Base-by-base conservation (phyloP, 2,113 vertebrate species). In the Murina feae region DNA sequence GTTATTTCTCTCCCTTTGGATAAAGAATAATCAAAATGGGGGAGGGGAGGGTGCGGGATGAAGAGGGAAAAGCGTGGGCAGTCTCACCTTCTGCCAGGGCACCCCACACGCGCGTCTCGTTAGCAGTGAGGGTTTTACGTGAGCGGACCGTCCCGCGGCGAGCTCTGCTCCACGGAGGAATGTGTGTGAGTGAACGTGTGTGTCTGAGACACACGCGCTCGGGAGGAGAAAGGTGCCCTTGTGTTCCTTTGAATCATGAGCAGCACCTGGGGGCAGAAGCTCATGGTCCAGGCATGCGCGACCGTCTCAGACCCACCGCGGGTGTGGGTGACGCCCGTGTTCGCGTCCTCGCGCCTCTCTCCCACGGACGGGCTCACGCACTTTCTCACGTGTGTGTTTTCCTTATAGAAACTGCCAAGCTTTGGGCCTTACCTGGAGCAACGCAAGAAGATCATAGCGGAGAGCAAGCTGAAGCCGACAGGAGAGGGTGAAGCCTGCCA, bases 381-480 rank as follows among this genome's bases (percentile, higher is more conserved):
- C 23, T 32, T 90, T 92, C 76, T 92, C 35, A 1, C 93, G 95
- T 97, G 42, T 65, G 69, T 86, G 1, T 92, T 95, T 96, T 93
- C 81, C 28, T 96, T 97, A 96, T 91, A 99, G 99, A 99, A 98
- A 75, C 98, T 99, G 75, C 99, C 99, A 17, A 99, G 98, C 96
- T 99, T 99, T 97, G 99, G 99, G 47, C 99, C 99, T 44, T 99
- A 99, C 97, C 98, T 99, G 79, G 98, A 98, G 39, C 93, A 98
- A 90, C 99, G 98, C 94, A 99, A 96, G n/a, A 98, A 98, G 87
- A 98, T 98, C 94, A 97, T 99, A 58, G 98, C 99, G 25, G 97
- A 98, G 9, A 98, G 98, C 94, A 99, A 99, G 97, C 97, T 98
- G 30, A 97, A 90, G 42, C 95, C 98, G 68, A 98, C 93, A 97